Evolutionary conservation across 2,888 invertebrate genomes (phyloP), one percentile per base, ranked within the genome.

Genomic region (Tipula confusa): DNA sequence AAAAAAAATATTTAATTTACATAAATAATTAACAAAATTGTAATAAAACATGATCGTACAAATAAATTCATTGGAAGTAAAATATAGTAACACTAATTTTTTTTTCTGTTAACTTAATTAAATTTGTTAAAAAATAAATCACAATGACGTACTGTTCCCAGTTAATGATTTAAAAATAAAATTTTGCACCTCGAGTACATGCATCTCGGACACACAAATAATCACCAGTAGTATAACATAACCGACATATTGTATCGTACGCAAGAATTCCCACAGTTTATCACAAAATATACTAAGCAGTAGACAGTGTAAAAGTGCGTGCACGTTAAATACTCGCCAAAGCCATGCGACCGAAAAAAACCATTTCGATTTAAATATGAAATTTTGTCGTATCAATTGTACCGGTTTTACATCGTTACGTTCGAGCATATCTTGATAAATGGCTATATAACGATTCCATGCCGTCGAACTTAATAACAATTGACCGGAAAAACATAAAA

Each of bases 371-470:
- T 92, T 92, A 86, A 96, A 93, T 82, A 93, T 91, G 36, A 89
- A 88, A 85, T 92, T 92, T 88, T 92, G 92, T 79, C 92, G 90
- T 81, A 89, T 88, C 43, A 90, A 89, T 85, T 93, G 90, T 31
- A 91, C 90, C 15, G 91, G 90, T n/a, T 90, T 90, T 0, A 91
- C 90, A 85, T 91, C 89, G 84, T 92, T 92, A 31, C 92, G 92
- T 87, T 96, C 96, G 36, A 96, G 88, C 86, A 95, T 89, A 86
- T 95, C 93, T 86, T 96, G 95, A 87, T 95, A 96, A 4, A 94
- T 89, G 82, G 94, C 94, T 86, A 96, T 95, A 86, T 95, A 96
- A 31, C 95, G 92, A 90, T 96, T 96, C 96, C 96, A 96, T 7
- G 94, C 93, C 83, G 94, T 90, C 0, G 95, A 95, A 84, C 95